Base-by-base conservation (phyloP, 2,888 invertebrate species). In the Parnassius apollo region DNA sequence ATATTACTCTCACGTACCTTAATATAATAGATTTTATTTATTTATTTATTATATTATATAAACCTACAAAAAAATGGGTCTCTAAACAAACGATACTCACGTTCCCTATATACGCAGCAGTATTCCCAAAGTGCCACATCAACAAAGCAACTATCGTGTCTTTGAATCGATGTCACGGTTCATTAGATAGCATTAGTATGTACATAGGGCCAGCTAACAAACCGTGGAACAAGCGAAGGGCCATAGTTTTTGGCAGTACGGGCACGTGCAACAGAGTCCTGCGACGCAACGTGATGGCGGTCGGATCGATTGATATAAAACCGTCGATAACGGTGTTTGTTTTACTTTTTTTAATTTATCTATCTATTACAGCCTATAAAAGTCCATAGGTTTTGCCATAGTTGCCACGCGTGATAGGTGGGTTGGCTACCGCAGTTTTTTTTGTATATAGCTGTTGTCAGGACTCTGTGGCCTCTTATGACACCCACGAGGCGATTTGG, bases 261-360 rank as follows among this genome's bases (percentile, higher is more conserved):
- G 55, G 54, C 69, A 76, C 75, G 75, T 72, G 59, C 48, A 7
- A n/a, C 56, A 18, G 60, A 66, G 65, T 71, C 74, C 66, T 68
- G 71, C 67, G 67, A 67, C n/a, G 42, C 56, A 35, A 42, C 11
- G 46, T 48, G 35, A 59, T 59, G 59, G 50, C 61, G 56, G n/a
- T 12, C 49, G 42, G 35, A 45, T 61, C 49, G 42, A 60, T 54
- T 54, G 56, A 56, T n/a, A 56, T 46, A 12, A n/a, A 12, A 12
- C 56, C 12, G 56, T 48, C 12, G 22, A 50, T 56, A 61, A 60
- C 60, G 55, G 60, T 12, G 44, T 44, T 55, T 55, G 2, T 50
- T 49, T 49, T 25, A 10, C 1, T 3, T 25, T 44, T 44, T 11
- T 44, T 11, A 44, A 11, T 11, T 1, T 35, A 35, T 3, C 3